phyloP scores from a whole-genome alignment of 2,113 vertebrate species.

The Thinocorus orbignyianus region DNA sequence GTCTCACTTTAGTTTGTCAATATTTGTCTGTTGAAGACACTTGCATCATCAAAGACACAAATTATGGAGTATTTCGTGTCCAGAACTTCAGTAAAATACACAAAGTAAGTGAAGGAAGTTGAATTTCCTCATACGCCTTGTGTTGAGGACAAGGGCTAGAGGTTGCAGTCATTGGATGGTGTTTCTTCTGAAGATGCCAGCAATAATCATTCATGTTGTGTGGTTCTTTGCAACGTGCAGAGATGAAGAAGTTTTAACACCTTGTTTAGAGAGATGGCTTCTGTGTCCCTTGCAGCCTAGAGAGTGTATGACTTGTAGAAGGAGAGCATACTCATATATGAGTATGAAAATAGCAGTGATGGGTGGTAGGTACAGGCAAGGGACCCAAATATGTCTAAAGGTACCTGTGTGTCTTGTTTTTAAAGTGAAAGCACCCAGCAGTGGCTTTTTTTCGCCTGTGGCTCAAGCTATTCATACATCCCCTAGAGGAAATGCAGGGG shows the following conservation, averaged over 20 bases:
- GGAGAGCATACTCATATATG: background rate
- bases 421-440: background rate
- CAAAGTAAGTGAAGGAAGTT: background rate
- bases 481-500: accelerated
- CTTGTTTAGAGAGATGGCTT: background rate
- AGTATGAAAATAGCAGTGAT: background rate
- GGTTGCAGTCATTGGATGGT: background rate
- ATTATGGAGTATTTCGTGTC: background rate
- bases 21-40: background rate
- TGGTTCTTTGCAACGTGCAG: background rate
- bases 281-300: background rate
- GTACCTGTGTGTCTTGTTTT: background rate
- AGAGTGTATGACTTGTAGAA: background rate
- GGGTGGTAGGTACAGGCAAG: background rate
- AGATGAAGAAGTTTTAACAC: background rate
- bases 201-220: background rate
- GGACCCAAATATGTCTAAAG: background rate
- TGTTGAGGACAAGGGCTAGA: background rate
- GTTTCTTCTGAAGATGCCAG: background rate
- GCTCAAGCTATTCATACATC: background rate
- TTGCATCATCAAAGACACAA: background rate
- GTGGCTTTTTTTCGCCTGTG: background rate
- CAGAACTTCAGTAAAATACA: background rate
- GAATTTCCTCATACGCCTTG: background rate
- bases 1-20: background rate